Percentiles rank a stretch among this genome's conserved stretches.
These are phyloP conservation scores for Conomelus anceps DNA, from an alignment of 2,888 invertebrate genomes.

Conservation along the genomic window DNA sequence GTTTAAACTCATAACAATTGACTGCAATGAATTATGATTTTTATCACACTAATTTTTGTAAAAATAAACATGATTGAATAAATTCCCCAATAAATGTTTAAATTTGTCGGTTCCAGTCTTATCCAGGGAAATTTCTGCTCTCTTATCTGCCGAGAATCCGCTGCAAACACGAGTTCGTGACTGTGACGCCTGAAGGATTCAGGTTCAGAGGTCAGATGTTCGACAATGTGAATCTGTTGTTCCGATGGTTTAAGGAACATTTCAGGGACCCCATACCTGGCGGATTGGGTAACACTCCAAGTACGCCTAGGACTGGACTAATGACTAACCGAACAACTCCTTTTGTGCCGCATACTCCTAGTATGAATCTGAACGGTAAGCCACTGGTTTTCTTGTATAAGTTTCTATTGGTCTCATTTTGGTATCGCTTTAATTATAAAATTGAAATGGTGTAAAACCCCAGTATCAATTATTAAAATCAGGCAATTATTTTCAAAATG, in stretches of 20 bases:
- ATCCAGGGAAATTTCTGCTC: constrained; percentile 87
- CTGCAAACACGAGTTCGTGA: constrained; percentile 85
- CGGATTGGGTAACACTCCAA: constrained; percentile 43
- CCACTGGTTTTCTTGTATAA: not conserved
- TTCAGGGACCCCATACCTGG: constrained; percentile 85
- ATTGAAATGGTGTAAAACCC: too few relatives aligned
- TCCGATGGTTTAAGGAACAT: constrained; percentile 98
- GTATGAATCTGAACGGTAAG: constrained; percentile 40
- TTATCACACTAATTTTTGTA: not conserved
- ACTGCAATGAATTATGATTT: too few relatives aligned
- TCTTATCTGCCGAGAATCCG: constrained; percentile 85
- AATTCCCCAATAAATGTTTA: not conserved
- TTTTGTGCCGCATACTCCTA: constrained; percentile 38
- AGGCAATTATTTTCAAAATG: too few relatives aligned
- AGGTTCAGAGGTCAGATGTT: constrained; percentile 85
- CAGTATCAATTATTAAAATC: too few relatives aligned
- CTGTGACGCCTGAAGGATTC: constrained; percentile 88
- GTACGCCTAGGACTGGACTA: constrained; percentile 34
- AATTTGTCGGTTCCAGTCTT: constrained; percentile 48
- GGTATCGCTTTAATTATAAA: too few relatives aligned
- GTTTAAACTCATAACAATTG: too few relatives aligned
- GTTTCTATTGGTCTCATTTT: too few relatives aligned
- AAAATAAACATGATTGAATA: not conserved
- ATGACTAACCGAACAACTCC: constrained; percentile 32
- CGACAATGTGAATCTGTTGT: constrained; percentile 66